Evolutionary conservation across 2,113 vertebrate species (phyloP), one percentile per base, ranked within the genome.

Genomic region (Donacobius atricapilla): DNA sequence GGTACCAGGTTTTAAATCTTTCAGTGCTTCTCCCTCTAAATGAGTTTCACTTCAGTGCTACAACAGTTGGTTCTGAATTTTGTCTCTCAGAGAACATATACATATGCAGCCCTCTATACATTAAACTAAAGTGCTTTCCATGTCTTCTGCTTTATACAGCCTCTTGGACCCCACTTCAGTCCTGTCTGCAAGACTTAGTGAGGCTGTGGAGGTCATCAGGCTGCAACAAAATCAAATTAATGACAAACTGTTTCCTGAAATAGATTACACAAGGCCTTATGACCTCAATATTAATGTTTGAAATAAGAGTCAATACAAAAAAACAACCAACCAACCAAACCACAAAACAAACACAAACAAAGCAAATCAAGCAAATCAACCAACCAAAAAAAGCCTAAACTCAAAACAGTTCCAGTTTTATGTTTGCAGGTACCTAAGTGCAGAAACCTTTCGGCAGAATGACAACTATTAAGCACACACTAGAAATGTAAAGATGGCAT

Each of bases 271-370:
- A 33, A 64, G 19, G 7, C 47, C 50, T 82, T 15, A 40, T 54
- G 42, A 9, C 12, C 13, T 37, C 30, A 53, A 15, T 40, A 82
- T 31, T 83, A 33, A 50, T 30, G 7, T 40, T 44, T 44, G 31
- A 51, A 79, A n/a, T 40, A 50, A 57, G 20, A 83, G 23, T 31
- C 27, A 85, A 23, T 20, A 7, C 4, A 65, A 88, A 76, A 66
- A 63, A 42, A 7, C 27, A 45, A 13, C 0, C n/a, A 50, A 65
- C 0, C 7, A 51, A 78, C 0, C 11, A 68, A 73, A 42, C 20
- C 25, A 25, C 17, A 57, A 65, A 70, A 24, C 13, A 90, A 68
- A 3, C 4, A 57, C 7, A 70, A 58, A 21, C 8, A 9, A 77
- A 68, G 9, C 3, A 40, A 78, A 50, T 6, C 10, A 58, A 66